Conservation (phyloP, 2,113 vertebrate genomes). For the Mirounga angustirostris region DNA sequence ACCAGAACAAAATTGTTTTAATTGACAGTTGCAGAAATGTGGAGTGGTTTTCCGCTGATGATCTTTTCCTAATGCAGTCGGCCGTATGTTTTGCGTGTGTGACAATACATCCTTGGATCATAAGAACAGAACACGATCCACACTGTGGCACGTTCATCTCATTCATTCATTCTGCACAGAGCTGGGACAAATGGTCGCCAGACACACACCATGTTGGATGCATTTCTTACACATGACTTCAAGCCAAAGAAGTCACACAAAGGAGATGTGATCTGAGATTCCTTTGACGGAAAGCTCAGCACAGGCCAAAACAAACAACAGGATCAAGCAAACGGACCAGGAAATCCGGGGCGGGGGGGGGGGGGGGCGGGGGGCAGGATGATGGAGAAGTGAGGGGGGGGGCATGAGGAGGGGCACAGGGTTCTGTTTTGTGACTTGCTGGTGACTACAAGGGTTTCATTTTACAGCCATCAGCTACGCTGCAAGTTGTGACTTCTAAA, state of each 20-base stretch:
- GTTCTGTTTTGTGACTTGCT: background rate
- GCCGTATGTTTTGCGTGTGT: constrained; percentile 90
- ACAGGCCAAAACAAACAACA: too few species aligned
- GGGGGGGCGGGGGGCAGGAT: background rate
- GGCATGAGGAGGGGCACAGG: rapidly evolving
- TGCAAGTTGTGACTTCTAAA: background rate
- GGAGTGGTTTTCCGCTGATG: constrained; percentile 90
- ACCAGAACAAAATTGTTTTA: constrained; percentile 85
- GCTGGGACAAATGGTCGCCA: background rate
- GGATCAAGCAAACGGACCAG: background rate
- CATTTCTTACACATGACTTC: background rate
- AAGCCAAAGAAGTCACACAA: background rate
- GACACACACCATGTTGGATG: rapidly evolving
- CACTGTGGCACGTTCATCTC: rapidly evolving
- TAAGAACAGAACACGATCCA: background rate
- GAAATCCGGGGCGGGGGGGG: too few species aligned
- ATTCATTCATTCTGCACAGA: rapidly evolving
- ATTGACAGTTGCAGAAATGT: constrained; percentile 86
- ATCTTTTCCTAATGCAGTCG: constrained; percentile 90
- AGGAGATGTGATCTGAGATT: background rate
- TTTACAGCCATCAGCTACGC: constrained; percentile 83
- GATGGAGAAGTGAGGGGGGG: background rate
- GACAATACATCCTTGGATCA: constrained; percentile 91
- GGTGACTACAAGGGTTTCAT: constrained; percentile 75
- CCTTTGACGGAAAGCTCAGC: background rate